Evolutionary conservation across 92 coral and sea anemone genomes (phyloP).

Genomic region (Plumapathes pennacea): DNA sequence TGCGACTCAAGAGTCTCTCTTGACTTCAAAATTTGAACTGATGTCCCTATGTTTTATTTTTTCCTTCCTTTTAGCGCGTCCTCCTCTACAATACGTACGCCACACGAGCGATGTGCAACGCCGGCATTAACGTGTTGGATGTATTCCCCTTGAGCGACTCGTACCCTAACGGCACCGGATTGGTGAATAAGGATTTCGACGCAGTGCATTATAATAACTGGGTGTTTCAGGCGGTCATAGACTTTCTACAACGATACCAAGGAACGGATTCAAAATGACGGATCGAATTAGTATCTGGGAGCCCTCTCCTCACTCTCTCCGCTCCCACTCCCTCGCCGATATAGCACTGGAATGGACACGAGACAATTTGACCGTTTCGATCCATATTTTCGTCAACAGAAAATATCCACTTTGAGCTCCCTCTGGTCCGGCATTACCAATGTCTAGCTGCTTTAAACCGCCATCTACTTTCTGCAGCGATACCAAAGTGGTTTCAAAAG

Average conservation of each 20-base stretch:
- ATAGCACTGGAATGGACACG: no score
- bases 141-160: constrained; percentile 81
- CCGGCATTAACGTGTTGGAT: constrained; percentile 69
- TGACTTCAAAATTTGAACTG: no score
- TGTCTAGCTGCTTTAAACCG: no score
- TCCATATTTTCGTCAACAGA: background rate
- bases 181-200: constrained; percentile 75
- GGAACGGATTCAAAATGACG: background rate
- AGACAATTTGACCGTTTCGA: background rate
- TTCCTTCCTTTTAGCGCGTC: constrained; percentile 53
- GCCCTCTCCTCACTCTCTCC: background rate
- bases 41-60: background rate
- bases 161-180: constrained; percentile 76
- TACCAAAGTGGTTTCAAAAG: no score
- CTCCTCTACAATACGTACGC: constrained; percentile 81
- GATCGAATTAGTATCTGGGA: no score
- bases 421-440: no score
- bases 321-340: background rate
- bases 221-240: constrained; percentile 54
- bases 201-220: constrained; percentile 68
- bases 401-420: no score
- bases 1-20: no score
- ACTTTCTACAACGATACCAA: constrained; percentile 46
- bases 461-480: no score
- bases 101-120: constrained; percentile 74